Evolutionary conservation across 2,797 vertebrate genomes (phyloP), one percentile per base, ranked within the genome.

Genomic region (Pangasius sanitwongsei): DNA sequence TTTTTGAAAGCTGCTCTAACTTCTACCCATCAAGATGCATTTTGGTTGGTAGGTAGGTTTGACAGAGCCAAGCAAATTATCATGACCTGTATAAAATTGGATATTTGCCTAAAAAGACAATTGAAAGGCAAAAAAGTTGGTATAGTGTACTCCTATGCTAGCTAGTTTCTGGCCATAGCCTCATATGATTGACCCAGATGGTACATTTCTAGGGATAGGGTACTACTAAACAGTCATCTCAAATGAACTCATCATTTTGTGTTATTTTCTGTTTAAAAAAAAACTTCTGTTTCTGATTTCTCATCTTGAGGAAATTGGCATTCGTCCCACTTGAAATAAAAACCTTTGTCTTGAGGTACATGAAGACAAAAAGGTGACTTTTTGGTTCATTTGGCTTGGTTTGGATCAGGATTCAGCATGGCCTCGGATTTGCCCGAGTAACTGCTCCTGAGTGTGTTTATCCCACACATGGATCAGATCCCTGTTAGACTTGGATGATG

Each of bases 401-500:
- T 31, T 34, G n/a, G n/a, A 55, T 34, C 3, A 20, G 15, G n/a
- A 41, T 41, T 61, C 31, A 37, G 18, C 16, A 53, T 57, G 78
- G 31, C 16, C 31, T 59, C 53, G 3, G 53, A 59, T 59, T 82
- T 82, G n/a, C 28, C 15, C 77, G 11, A 80, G 53, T 86, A 92
- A 70, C 74, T 94, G 94, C 91, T 89, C 87, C 48, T 86, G 88
- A 28, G 81, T 74, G 31, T 89, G 53, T 93, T 94, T 93, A 87
- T 93, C 80, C 74, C 41, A 83, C 85, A 93, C 92, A 95, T 92
- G 93, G 87, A 92, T 91, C 83, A 91, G 37, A 83, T 75, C 90
- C 87, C 93, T 95, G 92, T 94, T 96, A 95, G 91, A 93, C 88
- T 95, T 95, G 93, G 92, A 93, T 89, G 57, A 55, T 90, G 90